phyloP scores from a whole-genome alignment of 2,797 vertebrate genomes.

The Babyrousa celebensis region DNA sequence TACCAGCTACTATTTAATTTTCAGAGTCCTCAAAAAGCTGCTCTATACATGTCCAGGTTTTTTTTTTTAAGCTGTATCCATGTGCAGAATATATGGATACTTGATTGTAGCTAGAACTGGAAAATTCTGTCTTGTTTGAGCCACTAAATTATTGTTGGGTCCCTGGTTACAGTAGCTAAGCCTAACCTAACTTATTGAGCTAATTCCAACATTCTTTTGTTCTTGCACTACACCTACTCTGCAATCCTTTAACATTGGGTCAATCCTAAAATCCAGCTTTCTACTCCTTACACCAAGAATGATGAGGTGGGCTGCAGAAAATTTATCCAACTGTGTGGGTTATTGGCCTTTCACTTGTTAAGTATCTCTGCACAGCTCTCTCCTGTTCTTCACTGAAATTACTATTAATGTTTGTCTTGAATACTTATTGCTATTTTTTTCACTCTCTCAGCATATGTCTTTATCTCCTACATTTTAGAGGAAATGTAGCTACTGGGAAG shows the following conservation, averaged over 20 bases:
- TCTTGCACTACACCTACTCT: not conserved
- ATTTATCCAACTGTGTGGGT: not conserved
- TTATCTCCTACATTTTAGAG: not conserved
- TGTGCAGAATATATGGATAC: not conserved
- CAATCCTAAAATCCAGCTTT: not conserved
- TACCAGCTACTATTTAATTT: not conserved
- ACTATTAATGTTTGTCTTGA: not conserved
- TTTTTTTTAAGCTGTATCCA: not conserved
- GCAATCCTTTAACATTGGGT: not conserved
- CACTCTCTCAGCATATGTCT: constrained; percentile 1
- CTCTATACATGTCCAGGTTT: not conserved
- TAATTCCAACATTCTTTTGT: not conserved
- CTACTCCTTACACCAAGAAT: not conserved
- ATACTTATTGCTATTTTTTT: not conserved
- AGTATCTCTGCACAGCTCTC: not conserved
- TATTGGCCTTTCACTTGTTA: not conserved
- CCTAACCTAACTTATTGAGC: not conserved
- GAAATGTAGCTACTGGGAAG: not conserved
- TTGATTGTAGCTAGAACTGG: not conserved
- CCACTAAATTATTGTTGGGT: not conserved
- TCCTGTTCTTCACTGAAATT: not conserved
- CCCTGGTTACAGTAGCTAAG: not conserved
- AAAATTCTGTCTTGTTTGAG: not conserved
- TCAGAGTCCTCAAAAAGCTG: not conserved
- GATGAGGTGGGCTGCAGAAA: not conserved